phyloP scores from a whole-genome alignment of 2,113 vertebrate species.

The Atrichornis clamosus region DNA sequence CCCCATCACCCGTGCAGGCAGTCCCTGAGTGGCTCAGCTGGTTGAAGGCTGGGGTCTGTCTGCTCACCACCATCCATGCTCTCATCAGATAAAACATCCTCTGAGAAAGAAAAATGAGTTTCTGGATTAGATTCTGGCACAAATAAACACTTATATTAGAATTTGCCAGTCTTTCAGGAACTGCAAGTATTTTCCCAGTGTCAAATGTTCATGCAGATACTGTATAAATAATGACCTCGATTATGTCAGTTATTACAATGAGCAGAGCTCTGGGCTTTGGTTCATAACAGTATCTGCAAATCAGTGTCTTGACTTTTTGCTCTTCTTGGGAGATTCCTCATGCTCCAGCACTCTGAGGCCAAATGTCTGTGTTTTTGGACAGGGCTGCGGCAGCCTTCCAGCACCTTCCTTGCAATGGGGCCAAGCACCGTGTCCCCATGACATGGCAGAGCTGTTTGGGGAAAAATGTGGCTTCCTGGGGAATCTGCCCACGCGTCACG shows the following conservation, averaged over 20 bases:
- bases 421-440: fast-evolving
- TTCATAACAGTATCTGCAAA: slow-evolving; percentile 46
- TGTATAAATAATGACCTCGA: slow-evolving; percentile 26
- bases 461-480: background rate
- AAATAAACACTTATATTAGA: background rate
- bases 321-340: background rate
- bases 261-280: slow-evolving; percentile 45
- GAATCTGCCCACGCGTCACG: background rate
- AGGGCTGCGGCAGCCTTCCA: background rate
- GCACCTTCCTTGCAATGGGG: background rate
- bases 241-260: slow-evolving; percentile 40
- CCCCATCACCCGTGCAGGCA: background rate
- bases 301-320: background rate
- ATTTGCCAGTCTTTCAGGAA: slow-evolving; percentile 34
- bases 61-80: background rate
- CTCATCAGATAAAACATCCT: background rate
- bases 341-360: background rate
- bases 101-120: background rate
- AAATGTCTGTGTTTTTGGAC: background rate
- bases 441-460: background rate
- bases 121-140: slow-evolving; percentile 1
- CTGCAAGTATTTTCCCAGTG: slow-evolving; percentile 42
- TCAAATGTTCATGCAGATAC: slow-evolving; percentile 49
- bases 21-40: background rate
- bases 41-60: background rate